phyloP scores from a whole-genome alignment of 1,140 invertebrate genomes.

The Portunus trituberculatus region DNA sequence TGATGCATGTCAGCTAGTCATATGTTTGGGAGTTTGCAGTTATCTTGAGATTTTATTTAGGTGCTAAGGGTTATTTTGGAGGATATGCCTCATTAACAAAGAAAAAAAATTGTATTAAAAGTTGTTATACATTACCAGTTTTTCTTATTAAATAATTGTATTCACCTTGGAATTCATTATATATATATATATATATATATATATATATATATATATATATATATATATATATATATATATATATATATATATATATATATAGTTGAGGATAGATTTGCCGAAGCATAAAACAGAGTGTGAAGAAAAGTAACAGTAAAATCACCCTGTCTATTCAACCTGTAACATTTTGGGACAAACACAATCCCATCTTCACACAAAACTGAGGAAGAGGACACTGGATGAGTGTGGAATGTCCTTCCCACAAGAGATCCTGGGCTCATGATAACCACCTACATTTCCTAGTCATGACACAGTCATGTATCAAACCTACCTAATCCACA shows the following conservation, averaged over 20 bases:
- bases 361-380: neutral
- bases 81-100: neutral
- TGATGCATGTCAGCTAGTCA: too few relatives aligned
- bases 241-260: constrained; percentile 50
- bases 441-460: too few relatives aligned
- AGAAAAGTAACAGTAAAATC: neutral
- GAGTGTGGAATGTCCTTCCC: too few relatives aligned
- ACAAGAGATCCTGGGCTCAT: too few relatives aligned
- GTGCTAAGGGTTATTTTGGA: too few relatives aligned
- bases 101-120: neutral
- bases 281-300: neutral
- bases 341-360: neutral
- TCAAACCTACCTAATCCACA: too few relatives aligned
- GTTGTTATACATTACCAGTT: neutral
- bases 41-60: neutral
- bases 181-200: constrained; percentile 44
- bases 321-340: neutral
- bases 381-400: neutral
- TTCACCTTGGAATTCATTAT: neutral
- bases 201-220: constrained; percentile 37
- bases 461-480: too few relatives aligned
- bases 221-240: constrained; percentile 43
- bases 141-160: constrained; percentile 1
- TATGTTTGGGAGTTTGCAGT: too few relatives aligned
- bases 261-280: neutral